phyloP scores from a whole-genome alignment of 2,113 vertebrate genomes.

The Strix uralensis region DNA sequence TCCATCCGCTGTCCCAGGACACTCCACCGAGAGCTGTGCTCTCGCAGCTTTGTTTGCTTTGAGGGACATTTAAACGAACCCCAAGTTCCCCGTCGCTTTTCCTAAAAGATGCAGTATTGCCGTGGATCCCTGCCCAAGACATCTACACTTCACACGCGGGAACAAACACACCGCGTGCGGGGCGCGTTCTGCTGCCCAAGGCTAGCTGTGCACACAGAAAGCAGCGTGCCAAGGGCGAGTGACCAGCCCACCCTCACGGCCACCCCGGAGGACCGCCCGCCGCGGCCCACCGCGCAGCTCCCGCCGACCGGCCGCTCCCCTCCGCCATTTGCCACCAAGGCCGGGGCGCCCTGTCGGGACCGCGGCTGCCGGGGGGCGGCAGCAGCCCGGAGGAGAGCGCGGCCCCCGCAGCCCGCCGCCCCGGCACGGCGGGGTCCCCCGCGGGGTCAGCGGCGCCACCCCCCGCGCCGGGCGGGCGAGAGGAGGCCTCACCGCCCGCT shows the following conservation, averaged over 20 bases:
- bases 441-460: too few species aligned
- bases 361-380: neutral
- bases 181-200: too few species aligned
- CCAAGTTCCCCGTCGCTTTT: fast-evolving
- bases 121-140: fast-evolving
- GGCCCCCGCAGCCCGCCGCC: too few species aligned
- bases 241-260: neutral
- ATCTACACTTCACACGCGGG: fast-evolving
- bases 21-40: fast-evolving
- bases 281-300: neutral
- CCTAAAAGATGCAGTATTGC: fast-evolving
- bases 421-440: too few species aligned
- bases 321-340: neutral
- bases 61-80: fast-evolving
- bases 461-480: neutral
- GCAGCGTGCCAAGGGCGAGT: fast-evolving
- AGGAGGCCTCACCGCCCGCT: too few species aligned
- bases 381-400: neutral
- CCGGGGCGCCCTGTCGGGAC: neutral
- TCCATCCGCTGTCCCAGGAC: neutral
- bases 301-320: neutral
- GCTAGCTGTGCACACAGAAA: fast-evolving
- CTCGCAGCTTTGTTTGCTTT: fast-evolving
- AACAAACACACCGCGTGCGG: fast-evolving
- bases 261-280: neutral